Percentiles rank a stretch among this genome's conserved stretches.
These are phyloP conservation scores for Dryoscopus gambensis DNA, from an alignment of 2,113 vertebrate genomes.

Conservation along the genomic window DNA sequence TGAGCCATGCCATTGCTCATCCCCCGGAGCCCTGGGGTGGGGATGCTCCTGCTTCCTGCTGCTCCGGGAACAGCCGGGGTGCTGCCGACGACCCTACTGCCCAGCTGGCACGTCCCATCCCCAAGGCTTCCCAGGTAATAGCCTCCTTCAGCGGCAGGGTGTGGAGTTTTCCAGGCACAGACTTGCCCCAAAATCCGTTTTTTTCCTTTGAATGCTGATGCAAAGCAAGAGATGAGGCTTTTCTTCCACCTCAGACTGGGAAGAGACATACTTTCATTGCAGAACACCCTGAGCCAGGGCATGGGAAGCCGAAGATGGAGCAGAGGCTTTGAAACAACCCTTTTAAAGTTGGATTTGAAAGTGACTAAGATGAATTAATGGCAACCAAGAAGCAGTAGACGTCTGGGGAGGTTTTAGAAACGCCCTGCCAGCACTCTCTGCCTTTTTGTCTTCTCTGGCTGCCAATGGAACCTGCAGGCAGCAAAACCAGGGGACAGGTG, in stretches of 20 bases:
- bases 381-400: not conserved
- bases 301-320: not conserved
- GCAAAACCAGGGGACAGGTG: not conserved
- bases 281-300: not conserved
- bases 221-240: not conserved
- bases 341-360: not conserved
- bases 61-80: not conserved
- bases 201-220: not conserved
- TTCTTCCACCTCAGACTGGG: not conserved
- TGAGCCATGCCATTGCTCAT: constrained; percentile 43
- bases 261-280: not conserved
- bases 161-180: not conserved
- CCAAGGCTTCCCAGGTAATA: not conserved
- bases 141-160: not conserved
- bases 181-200: not conserved
- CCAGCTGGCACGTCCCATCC: not conserved
- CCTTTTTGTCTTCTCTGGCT: not conserved
- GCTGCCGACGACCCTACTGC: not conserved
- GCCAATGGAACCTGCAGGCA: not conserved
- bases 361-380: not conserved
- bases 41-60: constrained; percentile 17
- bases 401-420: not conserved
- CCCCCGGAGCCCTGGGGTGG: not conserved
- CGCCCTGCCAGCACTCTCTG: fast-evolving
- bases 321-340: not conserved